Percentiles rank a stretch among this genome's conserved stretches.
Conservation (phyloP, 2,113 vertebrate species). For the Helogale parvula region DNA sequence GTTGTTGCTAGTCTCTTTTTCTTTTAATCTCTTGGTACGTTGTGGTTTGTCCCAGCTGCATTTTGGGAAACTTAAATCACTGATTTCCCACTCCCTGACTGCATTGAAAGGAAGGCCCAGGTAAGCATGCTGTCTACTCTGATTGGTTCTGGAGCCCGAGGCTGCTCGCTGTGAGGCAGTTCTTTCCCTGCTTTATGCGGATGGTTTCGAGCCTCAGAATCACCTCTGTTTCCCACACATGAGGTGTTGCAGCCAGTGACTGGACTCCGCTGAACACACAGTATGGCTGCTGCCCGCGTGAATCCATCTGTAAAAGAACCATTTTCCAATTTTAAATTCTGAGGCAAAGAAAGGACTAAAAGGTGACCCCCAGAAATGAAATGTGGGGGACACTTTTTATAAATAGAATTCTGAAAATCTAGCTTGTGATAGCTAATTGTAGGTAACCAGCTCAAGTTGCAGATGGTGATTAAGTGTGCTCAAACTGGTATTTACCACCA, state of each 20-base stretch:
- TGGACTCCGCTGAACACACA: neutral
- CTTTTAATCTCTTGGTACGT: neutral
- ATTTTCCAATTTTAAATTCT: constrained; percentile 22
- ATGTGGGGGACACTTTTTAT: constrained; percentile 61
- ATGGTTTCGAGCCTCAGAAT: neutral
- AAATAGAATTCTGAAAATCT: constrained; percentile 79
- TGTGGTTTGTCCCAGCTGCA: neutral
- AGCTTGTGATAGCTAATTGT: constrained; percentile 77
- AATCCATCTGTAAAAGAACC: neutral
- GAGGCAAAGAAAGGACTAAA: neutral
- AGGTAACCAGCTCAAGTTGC: constrained; percentile 81
- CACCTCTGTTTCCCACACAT: neutral
- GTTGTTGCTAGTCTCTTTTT: neutral
- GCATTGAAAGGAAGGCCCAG: neutral
- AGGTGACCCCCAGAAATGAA: constrained; percentile 71
- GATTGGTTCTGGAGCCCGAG: neutral
- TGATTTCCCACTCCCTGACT: neutral
- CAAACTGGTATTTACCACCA: constrained; percentile 81
- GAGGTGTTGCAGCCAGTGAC: neutral
- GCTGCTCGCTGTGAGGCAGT: neutral
- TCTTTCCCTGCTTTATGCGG: neutral
- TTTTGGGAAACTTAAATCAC: neutral
- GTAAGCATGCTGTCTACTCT: neutral
- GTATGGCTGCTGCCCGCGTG: neutral
- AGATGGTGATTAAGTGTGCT: constrained; percentile 83